Evolutionary conservation across 2,113 vertebrate species (phyloP), one percentile per base, ranked within the genome.

Genomic region (Bolborhynchus lineola): DNA sequence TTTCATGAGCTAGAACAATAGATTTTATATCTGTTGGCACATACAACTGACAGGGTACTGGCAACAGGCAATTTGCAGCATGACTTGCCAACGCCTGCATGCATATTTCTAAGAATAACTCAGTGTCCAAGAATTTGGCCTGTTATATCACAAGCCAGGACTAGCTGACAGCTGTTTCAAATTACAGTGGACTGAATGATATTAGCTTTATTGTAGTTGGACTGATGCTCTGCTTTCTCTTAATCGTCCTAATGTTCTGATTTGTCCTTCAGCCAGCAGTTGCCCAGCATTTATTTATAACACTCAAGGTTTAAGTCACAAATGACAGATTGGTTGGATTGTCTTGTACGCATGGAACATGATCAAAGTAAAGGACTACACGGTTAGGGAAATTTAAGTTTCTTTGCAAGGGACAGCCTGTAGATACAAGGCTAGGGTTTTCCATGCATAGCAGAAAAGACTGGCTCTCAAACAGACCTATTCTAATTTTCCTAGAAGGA

Each of bases 81-180:
- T 86, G 90, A 90, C 88, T 97, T 98, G 98, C 98, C 98, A 98
- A 97, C 96, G 96, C 96, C 95, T 91, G 77, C 59, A 55, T 96
- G 94, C 97, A 97, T 97, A 97, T 95, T 98, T 98, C 98, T 98
- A 98, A 98, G 98, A 98, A 98, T 98, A 98, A 97, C 98, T 98
- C 98, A 98, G 97, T 96, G 98, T 98, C 97, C 98, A 98, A 98
- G 98, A 98, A 98, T 98, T 97, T 96, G 78, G 97, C 97, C 95
- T 98, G 97, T 86, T 97, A 83, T 97, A 97, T 97, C 95, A 74
- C 90, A 97, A 96, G 95, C 97, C 82, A 97, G 96, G 97, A 96
- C 97, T 94, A 39, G 96, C 90, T 83, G 31, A 96, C 98, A 98
- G 98, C 97, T 98, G 98, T 95, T 98, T 98, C 93, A 92, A 97